These are phyloP conservation scores for Pasiphila rectangulata DNA, from an alignment of 2,888 invertebrate genomes.

Conservation along the genomic window DNA sequence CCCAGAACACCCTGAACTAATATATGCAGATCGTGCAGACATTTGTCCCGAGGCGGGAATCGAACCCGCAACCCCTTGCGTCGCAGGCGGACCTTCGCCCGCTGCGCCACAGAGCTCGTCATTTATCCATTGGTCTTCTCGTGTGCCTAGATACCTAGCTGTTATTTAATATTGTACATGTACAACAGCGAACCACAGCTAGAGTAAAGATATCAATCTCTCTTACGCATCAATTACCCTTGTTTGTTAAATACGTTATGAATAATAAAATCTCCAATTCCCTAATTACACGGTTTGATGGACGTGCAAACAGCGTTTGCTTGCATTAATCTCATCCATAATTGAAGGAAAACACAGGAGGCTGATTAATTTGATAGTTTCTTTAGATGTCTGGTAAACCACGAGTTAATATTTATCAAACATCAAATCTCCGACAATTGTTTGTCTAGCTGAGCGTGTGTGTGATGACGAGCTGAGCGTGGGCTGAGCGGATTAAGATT, in stretches of 20 bases:
- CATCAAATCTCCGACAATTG: conserved; percentile 38
- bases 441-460: conserved; percentile 36
- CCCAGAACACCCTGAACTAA: no score
- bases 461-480: conserved; percentile 3
- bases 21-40: no score
- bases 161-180: no score
- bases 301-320: conserved; percentile 10
- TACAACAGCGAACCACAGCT: no score
- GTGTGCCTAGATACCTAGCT: no score
- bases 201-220: background rate
- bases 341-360: conserved; percentile 7
- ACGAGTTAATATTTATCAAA: conserved; percentile 41
- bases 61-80: no score
- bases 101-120: no score
- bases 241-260: background rate
- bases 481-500: no score
- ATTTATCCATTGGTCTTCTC: no score
- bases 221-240: background rate
- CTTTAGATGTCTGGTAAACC: conserved; percentile 31
- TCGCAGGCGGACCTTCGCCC: no score
- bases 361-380: conserved; percentile 32
- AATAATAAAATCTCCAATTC: background rate
- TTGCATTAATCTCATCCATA: conserved; percentile 22
- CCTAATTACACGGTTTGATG: background rate
- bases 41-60: no score